phyloP scores from a whole-genome alignment of 2,797 vertebrate genomes.

The Amphiprion clarkii region DNA sequence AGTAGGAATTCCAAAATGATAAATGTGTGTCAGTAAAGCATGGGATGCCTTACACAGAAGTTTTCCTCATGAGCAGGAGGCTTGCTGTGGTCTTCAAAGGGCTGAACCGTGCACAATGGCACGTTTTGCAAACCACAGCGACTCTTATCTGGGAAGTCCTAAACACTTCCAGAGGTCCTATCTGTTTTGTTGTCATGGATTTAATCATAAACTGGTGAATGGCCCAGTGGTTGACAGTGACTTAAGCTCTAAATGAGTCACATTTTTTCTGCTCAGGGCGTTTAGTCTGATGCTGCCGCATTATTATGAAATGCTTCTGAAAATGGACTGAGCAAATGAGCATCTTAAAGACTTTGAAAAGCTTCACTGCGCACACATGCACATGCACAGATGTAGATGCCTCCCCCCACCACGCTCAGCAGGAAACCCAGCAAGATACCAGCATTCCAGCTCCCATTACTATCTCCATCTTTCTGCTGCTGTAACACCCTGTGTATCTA shows the following conservation, averaged over 20 bases:
- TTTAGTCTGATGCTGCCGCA: not conserved
- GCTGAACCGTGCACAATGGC: slow-evolving; percentile 50
- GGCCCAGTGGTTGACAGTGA: slow-evolving; percentile 31
- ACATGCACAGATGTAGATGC: slow-evolving; percentile 19
- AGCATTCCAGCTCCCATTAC: slow-evolving; percentile 38
- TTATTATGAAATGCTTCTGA: slow-evolving; percentile 20
- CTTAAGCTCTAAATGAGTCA: slow-evolving; percentile 35
- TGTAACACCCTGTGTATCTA: slow-evolving; percentile 49
- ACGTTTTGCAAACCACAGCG: slow-evolving; percentile 62
- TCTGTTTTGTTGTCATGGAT: slow-evolving; percentile 50
- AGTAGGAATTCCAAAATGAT: slow-evolving; percentile 71
- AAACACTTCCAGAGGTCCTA: slow-evolving; percentile 70
- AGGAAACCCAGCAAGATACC: slow-evolving; percentile 37
- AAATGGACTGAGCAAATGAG: slow-evolving; percentile 5
- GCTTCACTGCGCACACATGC: slow-evolving; percentile 11
- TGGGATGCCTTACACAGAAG: slow-evolving; percentile 41
- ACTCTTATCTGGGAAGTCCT: slow-evolving; percentile 64
- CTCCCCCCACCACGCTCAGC: slow-evolving; percentile 5
- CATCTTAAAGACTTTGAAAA: slow-evolving; percentile 6
- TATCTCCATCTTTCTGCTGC: slow-evolving; percentile 56
- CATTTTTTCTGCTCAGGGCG: slow-evolving; percentile 2
- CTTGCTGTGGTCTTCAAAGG: slow-evolving; percentile 56
- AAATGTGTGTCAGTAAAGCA: slow-evolving; percentile 60
- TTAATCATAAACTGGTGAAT: slow-evolving; percentile 65
- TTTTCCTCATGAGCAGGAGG: slow-evolving; percentile 32